Conservation (phyloP, 2,888 invertebrate species). For the Aporophyla nigra region DNA sequence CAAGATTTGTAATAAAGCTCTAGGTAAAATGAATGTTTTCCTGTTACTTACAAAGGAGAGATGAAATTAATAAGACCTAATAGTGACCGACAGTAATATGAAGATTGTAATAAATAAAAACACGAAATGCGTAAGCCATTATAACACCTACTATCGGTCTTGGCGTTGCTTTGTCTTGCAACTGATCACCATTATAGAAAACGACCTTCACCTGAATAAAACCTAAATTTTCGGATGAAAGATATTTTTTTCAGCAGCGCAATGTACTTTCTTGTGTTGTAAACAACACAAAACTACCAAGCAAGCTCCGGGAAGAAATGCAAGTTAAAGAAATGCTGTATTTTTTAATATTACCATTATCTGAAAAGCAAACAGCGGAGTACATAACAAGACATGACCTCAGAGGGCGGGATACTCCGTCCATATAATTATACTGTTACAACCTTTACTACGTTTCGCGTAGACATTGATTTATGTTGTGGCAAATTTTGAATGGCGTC, state of each 20-base stretch:
- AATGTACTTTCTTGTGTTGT: not conserved
- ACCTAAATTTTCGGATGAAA: not conserved
- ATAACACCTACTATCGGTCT: not conserved
- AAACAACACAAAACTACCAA: not conserved
- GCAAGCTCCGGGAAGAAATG: not conserved
- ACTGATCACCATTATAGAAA: not conserved
- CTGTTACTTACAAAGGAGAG: not conserved
- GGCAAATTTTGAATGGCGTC: conserved; percentile 19
- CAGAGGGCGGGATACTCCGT: not conserved
- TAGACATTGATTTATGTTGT: conserved; percentile 45
- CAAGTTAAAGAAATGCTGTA: not conserved
- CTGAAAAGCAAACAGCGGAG: not conserved
- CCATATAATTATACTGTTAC: conserved; percentile 7
- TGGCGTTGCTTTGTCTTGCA: not conserved
- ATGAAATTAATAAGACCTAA: not conserved
- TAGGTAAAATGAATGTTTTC: not conserved
- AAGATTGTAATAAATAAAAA: not conserved
- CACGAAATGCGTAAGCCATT: not conserved
- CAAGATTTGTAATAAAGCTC: not conserved
- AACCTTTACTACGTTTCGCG: conserved; percentile 4
- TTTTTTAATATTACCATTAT: not conserved
- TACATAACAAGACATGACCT: not conserved
- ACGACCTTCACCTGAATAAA: not conserved
- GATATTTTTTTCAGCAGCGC: not conserved
- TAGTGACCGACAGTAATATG: not conserved